Evolutionary conservation across 1,140 invertebrate genomes (phyloP).

Genomic region (Magallana gigas): DNA sequence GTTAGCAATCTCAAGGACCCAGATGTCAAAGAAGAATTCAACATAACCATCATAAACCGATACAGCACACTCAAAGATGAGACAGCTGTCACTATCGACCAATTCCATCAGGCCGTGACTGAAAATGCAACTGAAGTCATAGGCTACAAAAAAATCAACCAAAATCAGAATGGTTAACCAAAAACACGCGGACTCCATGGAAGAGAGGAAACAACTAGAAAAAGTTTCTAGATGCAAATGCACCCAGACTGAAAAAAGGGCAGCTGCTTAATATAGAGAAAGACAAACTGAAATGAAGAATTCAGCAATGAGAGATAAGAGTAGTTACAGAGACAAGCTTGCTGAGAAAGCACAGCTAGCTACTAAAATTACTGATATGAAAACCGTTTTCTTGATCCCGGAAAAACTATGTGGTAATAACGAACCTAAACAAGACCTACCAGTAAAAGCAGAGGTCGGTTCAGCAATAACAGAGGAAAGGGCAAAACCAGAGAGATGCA

Average conservation of each 20-base stretch:
- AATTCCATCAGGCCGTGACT: neutral
- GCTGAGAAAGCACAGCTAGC: too few relatives aligned
- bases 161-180: constrained; percentile 2
- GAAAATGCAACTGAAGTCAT: neutral
- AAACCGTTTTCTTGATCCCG: too few relatives aligned
- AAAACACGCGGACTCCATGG: neutral
- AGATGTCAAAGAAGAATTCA: neutral
- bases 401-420: too few relatives aligned
- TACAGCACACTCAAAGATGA: neutral
- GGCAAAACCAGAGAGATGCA: too few relatives aligned
- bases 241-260: neutral
- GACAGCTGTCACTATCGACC: neutral
- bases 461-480: too few relatives aligned
- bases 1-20: neutral
- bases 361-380: too few relatives aligned
- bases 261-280: neutral
- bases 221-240: neutral
- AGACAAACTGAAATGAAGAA: neutral
- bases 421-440: too few relatives aligned
- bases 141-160: neutral
- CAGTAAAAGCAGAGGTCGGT: too few relatives aligned
- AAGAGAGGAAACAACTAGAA: neutral
- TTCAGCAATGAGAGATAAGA: too few relatives aligned
- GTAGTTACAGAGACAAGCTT: too few relatives aligned
- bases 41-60: neutral